Conservation (phyloP, 1,140 invertebrate species). For the Babylonia areolata region DNA sequence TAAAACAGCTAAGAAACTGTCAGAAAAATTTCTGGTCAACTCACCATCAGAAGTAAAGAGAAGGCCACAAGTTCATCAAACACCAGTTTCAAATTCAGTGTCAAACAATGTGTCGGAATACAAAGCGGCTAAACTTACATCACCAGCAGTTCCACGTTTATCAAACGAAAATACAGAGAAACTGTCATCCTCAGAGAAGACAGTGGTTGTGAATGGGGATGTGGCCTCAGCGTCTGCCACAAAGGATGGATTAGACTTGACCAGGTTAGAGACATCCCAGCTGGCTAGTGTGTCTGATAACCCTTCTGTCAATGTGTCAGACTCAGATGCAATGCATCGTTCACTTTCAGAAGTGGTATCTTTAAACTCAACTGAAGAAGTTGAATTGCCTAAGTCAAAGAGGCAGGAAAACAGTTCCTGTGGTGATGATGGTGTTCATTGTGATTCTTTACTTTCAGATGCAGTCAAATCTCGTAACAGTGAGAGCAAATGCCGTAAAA, state of each 20-base stretch:
- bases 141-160: not conserved
- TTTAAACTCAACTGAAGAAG: not conserved
- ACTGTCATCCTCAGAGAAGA: not conserved
- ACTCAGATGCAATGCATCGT: not conserved
- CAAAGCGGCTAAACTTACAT: not conserved
- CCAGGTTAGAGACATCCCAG: not conserved
- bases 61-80: not conserved
- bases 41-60: not conserved
- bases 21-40: not conserved
- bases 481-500: not conserved
- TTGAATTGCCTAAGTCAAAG: not conserved
- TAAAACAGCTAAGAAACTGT: not conserved
- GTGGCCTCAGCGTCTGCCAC: not conserved
- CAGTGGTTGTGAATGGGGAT: not conserved
- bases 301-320: not conserved
- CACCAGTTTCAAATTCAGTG: not conserved
- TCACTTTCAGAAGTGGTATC: not conserved
- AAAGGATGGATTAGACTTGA: not conserved
- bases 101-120: not conserved
- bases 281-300: not conserved
- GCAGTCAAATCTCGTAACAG: not conserved
- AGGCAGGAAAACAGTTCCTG: not conserved
- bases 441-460: not conserved
- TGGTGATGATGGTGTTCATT: not conserved
- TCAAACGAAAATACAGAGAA: not conserved